Base-by-base conservation (phyloP, 2,888 invertebrate species). In the Patella depressa region DNA sequence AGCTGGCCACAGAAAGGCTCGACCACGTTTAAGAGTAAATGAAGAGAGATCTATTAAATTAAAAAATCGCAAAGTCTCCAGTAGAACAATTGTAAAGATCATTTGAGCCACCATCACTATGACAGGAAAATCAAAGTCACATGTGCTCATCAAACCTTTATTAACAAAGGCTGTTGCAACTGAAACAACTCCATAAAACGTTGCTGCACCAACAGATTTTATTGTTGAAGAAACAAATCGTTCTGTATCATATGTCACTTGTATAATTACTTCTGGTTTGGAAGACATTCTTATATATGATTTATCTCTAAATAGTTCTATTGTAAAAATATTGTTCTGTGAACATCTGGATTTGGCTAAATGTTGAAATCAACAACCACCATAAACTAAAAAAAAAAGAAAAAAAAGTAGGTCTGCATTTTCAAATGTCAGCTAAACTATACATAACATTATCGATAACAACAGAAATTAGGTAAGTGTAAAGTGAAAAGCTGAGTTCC, bases 41-140 rank as follows among this genome's bases (percentile, higher is more conserved):
- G 85, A 85, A 17, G 90, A 90, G 70, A 92, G 84, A 59, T 88
- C 84, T 53, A 92, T 81, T 4, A 90, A 70, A 7, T 80, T 75
- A 7, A 85, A 76, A 24, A 85, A 84, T 81, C 91, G 85, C 45
- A 91, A 81, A 9, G 88, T 71, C 83, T 93, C 92, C 24, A 93
- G 84, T 12, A 90, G 76, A 9, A 89, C 78, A 17, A 93, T 89
- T 1, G 92, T 92, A 75, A 92, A 87, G 0, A 91, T 84, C 91
- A 93, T 93, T 86, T 93, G 93, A 29, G 90, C 85, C 65, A 92
- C 89, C 87, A 93, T 91, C 78, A 93, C 92, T 71, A 92, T 91
- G 69, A 93, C 92, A 4, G 93, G 93, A 83, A 89, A 93, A 85
- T 93, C 91, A 88, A 93, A 93, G 72, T 90, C 87, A 82, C 91